Evolutionary conservation across 37 sponge, comb jelly and placozoan species (phyloP).

Genomic region (Eunapius fragilis): DNA sequence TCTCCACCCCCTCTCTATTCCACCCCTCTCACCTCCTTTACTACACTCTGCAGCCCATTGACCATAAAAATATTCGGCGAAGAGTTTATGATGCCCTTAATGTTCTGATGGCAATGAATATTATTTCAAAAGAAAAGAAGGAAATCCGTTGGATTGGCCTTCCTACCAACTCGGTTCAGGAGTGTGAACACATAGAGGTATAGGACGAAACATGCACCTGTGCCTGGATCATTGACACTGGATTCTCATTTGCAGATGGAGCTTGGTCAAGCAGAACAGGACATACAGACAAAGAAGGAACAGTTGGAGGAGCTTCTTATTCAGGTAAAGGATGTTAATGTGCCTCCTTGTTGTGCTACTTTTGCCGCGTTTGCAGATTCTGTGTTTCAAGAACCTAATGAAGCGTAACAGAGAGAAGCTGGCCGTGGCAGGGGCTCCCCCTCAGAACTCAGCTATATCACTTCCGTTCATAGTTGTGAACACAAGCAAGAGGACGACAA

Average conservation of each 20-base stretch:
- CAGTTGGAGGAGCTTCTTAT: slow-evolving; percentile 76
- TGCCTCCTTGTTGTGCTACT: neutral
- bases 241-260: slow-evolving; percentile 64
- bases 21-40: neutral
- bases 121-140: slow-evolving; percentile 96
- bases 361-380: slow-evolving; percentile 36
- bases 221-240: neutral
- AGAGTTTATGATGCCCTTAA: slow-evolving; percentile 97
- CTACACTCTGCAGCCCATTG: slow-evolving; percentile 62
- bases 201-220: neutral
- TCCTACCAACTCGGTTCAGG: slow-evolving; percentile 94
- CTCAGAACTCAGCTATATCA: slow-evolving; percentile 84
- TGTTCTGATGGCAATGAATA: slow-evolving; percentile 98
- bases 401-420: slow-evolving; percentile 84
- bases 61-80: slow-evolving; percentile 95
- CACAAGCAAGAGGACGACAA: slow-evolving; percentile 85
- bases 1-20: neutral
- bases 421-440: slow-evolving; percentile 48
- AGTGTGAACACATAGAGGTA: slow-evolving; percentile 92
- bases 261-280: slow-evolving; percentile 54
- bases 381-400: slow-evolving; percentile 85
- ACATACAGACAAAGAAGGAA: slow-evolving; percentile 68
- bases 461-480: slow-evolving; percentile 89
- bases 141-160: slow-evolving; percentile 96
- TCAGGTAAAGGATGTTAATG: slow-evolving; percentile 49